Evolutionary conservation across 2,113 vertebrate species (phyloP), one percentile per base, ranked within the genome.

Genomic region (Corythornis cristatus): DNA sequence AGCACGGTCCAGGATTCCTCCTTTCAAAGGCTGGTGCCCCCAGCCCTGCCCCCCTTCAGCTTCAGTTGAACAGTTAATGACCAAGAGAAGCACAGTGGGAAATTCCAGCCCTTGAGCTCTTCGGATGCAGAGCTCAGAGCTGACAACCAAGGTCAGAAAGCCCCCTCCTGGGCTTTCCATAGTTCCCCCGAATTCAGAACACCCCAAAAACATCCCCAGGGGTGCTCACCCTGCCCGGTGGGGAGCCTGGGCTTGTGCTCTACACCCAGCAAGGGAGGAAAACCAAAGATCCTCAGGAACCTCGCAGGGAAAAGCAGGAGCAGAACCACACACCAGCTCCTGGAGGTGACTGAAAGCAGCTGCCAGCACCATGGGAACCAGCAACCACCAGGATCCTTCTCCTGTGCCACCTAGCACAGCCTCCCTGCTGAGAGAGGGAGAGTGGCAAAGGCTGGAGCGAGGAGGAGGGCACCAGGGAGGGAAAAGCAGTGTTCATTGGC

Each of bases 61-160:
- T 35, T 79, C 26, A 7, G 9, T 74, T 88, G 80, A 89, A 91
- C 91, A 91, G 94, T 92, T 93, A 83, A 95, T 71, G 88, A 88
- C 20, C 57, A 70, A 87, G 74, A 77, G 42, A 75, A 73, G 40
- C 40, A 50, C 29, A 19, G 56, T 45, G 68, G 78, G 89, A 95
- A 89, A 91, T 77, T 80, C 64, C 53, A 78, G 40, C 56, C 94
- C 72, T 82, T 65, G 15, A 88, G 89, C 60, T 74, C n/a, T 83
- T 46, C 23, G 56, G 4, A 80, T 43, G 53, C 0, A 0, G 67
- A 91, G 51, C 28, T 79, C 56, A 62, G 11, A 62, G 51, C 40
- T 89, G 88, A 67, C 83, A 91, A 70, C 54, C 48, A 78, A 48
- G 89, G 80, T 48, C 13, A 73, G 60, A 62, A 83, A 37, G 62